Base-by-base conservation (phyloP, 2,888 invertebrate genomes). In the Drosophila neonasuta region DNA sequence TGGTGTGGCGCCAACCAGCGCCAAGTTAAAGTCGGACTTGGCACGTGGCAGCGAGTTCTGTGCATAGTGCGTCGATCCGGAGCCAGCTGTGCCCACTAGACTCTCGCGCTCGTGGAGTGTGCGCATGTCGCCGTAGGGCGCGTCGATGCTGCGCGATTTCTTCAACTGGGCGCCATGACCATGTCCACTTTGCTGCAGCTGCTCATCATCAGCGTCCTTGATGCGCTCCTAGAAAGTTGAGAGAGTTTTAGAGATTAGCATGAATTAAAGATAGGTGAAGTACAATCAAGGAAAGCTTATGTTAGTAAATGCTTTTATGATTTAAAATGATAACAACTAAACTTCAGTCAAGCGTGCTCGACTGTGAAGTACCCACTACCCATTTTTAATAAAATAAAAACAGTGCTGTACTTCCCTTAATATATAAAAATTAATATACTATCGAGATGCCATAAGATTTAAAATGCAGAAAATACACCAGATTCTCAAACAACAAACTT, bases 111-210 rank as follows among this genome's bases (percentile, higher is more conserved):
- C 95, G 93, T 79, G 90, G 46, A 90, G 71, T 9, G 95, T 94
- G 70, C 96, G 93, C 81, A 97, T 94, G 86, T 97, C 97, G 71
- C 96, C 92, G 87, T 96, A 96, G 3, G 96, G 96, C 2, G 97
- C 97, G 88, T 97, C 97, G 91, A 97, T 96, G 71, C 97, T 96
- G 87, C 96, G 94, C 10, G 97, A 96, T 91, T 97, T 97, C 81
- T 97, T 93, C 79, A 97, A 90, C 80, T 96, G 96, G 3, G 96
- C 73, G 15, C 76, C 79, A 39, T 78, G 86, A 6, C 48, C 51
- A 6, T 36, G 36, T 11, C n/a, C 36, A 6, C 36, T 36, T n/a
- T 36, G 36, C 39, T 56, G 75, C 46, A 80, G 48, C 74, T 73
- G 84, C 1, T 78, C 87, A 66, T 96, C 96, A 73, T 96, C 96